Evolutionary conservation across 23 tunicate genomes (phyloP).

Genomic region (Ascidia mentula): DNA sequence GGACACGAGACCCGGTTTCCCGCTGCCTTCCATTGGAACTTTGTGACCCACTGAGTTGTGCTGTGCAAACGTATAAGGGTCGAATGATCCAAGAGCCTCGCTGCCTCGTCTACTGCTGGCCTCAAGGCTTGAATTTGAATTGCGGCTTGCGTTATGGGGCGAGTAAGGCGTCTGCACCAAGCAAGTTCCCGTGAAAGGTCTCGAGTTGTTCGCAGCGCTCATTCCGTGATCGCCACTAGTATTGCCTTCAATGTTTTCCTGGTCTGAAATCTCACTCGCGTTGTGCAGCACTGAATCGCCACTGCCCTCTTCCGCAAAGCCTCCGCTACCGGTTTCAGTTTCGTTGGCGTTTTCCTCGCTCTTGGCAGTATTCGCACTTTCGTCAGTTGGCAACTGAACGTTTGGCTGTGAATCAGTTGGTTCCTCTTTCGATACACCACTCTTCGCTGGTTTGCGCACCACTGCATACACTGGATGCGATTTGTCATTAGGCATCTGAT

Average conservation of each 20-base stretch:
- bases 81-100: background rate
- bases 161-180: background rate
- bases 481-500: background rate
- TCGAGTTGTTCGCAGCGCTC: background rate
- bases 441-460: conserved; percentile 27
- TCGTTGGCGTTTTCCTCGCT: background rate
- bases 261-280: no score
- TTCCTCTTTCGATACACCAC: background rate
- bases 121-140: background rate
- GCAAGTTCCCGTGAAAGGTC: background rate
- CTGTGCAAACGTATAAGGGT: background rate
- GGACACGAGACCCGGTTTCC: conserved; percentile 7
- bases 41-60: background rate
- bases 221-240: no score
- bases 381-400: no score
- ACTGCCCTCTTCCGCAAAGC: background rate
- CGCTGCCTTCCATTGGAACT: background rate
- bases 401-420: no score
- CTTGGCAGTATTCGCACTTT: background rate
- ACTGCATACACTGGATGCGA: conserved; percentile 37
- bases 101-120: background rate
- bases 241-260: no score
- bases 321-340: background rate
- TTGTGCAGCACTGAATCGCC: background rate
- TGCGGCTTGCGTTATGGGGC: background rate